Evolutionary conservation across 2,888 invertebrate species (phyloP).

Genomic region (Bembecia ichneumoniformis): DNA sequence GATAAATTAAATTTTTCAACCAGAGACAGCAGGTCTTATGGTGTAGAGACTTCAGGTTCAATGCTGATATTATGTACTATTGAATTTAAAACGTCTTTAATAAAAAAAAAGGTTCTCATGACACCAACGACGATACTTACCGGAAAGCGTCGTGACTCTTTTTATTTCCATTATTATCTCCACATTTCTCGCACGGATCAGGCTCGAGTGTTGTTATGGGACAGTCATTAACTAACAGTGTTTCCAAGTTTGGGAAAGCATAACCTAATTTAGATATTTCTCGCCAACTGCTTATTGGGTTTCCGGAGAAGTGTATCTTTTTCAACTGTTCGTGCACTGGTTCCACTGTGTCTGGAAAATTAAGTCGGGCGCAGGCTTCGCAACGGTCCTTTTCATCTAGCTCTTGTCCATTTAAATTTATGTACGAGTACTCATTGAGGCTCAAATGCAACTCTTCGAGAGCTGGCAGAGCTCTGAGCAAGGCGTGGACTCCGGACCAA

Average conservation of each 20-base stretch:
- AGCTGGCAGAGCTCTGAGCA: constrained; percentile 82
- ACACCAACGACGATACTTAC: constrained; percentile 36
- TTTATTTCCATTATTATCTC: constrained; percentile 54
- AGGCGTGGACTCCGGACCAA: constrained; percentile 85
- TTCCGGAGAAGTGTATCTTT: constrained; percentile 89
- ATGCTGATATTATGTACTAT: no score
- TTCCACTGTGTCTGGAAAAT: constrained; percentile 36
- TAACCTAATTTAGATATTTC: constrained; percentile 88
- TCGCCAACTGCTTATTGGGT: constrained; percentile 86
- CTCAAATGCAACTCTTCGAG: constrained; percentile 94
- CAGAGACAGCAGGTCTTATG: no score
- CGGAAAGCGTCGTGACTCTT: constrained; percentile 76
- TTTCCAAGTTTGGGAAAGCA: constrained; percentile 88
- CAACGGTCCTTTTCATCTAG: constrained; percentile 48
- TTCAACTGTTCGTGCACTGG: constrained; percentile 78
- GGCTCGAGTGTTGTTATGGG: constrained; percentile 77
- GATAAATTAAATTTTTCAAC: no score
- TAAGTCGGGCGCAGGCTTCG: constrained; percentile 53
- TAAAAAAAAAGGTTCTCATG: no score
- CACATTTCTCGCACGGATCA: constrained; percentile 73
- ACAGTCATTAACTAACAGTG: constrained; percentile 88
- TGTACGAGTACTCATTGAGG: constrained; percentile 87
- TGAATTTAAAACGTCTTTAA: no score
- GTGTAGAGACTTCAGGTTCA: no score
- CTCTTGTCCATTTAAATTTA: constrained; percentile 74